Base-by-base conservation (phyloP, 2,113 vertebrate species). In the Hydrolagus affinis region DNA sequence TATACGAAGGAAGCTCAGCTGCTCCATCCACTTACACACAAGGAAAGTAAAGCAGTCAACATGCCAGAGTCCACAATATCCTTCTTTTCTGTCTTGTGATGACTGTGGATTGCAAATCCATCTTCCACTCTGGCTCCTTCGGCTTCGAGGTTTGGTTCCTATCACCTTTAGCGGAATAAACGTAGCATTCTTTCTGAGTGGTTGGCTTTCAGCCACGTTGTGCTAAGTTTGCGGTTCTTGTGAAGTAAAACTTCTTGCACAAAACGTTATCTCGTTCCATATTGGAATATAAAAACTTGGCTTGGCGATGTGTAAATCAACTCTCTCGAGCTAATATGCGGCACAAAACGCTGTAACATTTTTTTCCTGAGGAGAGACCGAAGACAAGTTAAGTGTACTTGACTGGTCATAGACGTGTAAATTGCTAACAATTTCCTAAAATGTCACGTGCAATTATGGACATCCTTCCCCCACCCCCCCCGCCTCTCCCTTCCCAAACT, bases 391-490 rank as follows among this genome's bases (percentile, higher is more conserved):
- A 92, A 97, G 94, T 93, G 91, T 93, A 96, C 93, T 94, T 94
- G 93, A 94, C 94, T 95, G 96, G 95, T 96, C 95, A 95, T 93
- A 96, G 95, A 94, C 87, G 93, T 94, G 93, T 95, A 95, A 97
- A 97, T 97, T 95, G 95, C 94, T 93, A 93, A 94, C 94, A 95
- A 19, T 83, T 66, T 66, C 25, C 78, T 66, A 30, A 94, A 95
- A 93, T 95, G 97, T 96, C 95, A 97, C 93, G 88, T 95, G 95
- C 98, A 98, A 98, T 98, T 98, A 98, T 97, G 96, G 94, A 93
- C 92, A 93, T 93, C 94, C 94, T 92, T 92, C 93, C 93, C 92
- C 94, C 95, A 95, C 95, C n/a, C n/a, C n/a, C n/a, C n/a, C n/a
- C n/a, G n/a, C n/a, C n/a, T n/a, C n/a, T n/a, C 97, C 96, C 95